Percentiles rank a stretch among this genome's conserved stretches.
Evolutionary conservation across 2,797 vertebrate genomes (phyloP).

Genomic region (Eulemur mongoz): DNA sequence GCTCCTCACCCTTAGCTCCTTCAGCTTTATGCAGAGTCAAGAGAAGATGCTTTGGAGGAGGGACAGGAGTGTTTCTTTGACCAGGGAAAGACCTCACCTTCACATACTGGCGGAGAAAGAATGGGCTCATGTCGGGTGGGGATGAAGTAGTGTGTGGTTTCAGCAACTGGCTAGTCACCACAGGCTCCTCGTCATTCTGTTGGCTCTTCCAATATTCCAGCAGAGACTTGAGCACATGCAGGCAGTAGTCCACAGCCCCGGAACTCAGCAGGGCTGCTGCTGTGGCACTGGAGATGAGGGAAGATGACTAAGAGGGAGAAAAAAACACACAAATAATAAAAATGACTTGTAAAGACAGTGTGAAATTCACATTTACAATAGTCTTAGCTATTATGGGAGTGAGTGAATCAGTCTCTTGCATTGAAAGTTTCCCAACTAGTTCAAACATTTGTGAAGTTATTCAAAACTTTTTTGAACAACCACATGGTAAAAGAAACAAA

Average conservation of each 20-base stretch:
- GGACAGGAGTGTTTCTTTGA: not conserved
- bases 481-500: conserved; percentile 79
- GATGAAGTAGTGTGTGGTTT: conserved; percentile 96
- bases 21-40: no score
- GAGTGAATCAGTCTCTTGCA: not conserved
- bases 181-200: conserved; percentile 96
- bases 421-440: not conserved
- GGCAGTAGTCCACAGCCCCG: conserved; percentile 97
- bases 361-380: not conserved
- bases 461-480: conserved; percentile 78
- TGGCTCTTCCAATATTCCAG: conserved; percentile 99
- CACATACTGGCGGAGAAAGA: conserved; percentile 98
- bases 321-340: not conserved
- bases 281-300: conserved; percentile 97
- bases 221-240: conserved; percentile 96
- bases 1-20: not conserved
- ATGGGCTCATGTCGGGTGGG: conserved; percentile 99
- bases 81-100: conserved; percentile 88
- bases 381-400: not conserved
- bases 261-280: conserved; percentile 96
- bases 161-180: conserved; percentile 94
- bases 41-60: not conserved
- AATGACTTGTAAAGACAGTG: not conserved
- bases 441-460: conserved; percentile 50
- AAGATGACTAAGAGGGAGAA: conserved; percentile 90